A percentile compares a stretch with the other conserved stretches of the same genome.
phyloP scores from a whole-genome alignment of 1,140 invertebrate species.

The Drosophila ficusphila region DNA sequence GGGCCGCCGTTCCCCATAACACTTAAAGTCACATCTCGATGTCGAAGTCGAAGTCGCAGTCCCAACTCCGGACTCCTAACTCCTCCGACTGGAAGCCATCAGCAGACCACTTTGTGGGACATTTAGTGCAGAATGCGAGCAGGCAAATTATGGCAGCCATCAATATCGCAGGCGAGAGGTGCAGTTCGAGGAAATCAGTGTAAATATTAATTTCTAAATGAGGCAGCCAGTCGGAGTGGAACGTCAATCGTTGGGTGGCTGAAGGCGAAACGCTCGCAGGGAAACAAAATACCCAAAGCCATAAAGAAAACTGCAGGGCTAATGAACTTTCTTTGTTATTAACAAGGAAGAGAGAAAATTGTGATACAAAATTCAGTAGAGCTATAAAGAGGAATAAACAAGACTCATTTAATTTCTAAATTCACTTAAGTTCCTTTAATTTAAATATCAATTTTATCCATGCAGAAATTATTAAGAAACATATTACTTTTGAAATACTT shows the following conservation, averaged over 20 bases:
- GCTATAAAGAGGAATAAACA: too few species aligned
- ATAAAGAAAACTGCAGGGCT: neutral
- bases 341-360: neutral
- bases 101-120: constrained; percentile 63
- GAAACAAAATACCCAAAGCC: neutral
- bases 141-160: constrained; percentile 68
- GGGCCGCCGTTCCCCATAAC: constrained; percentile 58
- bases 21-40: constrained; percentile 62
- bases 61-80: neutral
- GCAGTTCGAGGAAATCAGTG: constrained; percentile 38
- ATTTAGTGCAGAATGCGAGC: constrained; percentile 76
- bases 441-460: too few species aligned
- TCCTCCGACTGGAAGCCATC: constrained; percentile 43
- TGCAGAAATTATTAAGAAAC: too few species aligned
- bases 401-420: too few species aligned
- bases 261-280: neutral
- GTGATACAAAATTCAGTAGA: neutral
- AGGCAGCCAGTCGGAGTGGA: constrained; percentile 5
- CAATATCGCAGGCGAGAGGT: constrained; percentile 28
- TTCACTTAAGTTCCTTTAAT: too few species aligned
- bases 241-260: constrained; percentile 42
- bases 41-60: constrained; percentile 11
- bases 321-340: neutral
- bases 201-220: constrained; percentile 66
- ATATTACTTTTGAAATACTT: too few species aligned